Percentiles rank a stretch among this genome's conserved stretches.
Conservation (phyloP, 2,888 invertebrate genomes). For the Machimus rusticus region DNA sequence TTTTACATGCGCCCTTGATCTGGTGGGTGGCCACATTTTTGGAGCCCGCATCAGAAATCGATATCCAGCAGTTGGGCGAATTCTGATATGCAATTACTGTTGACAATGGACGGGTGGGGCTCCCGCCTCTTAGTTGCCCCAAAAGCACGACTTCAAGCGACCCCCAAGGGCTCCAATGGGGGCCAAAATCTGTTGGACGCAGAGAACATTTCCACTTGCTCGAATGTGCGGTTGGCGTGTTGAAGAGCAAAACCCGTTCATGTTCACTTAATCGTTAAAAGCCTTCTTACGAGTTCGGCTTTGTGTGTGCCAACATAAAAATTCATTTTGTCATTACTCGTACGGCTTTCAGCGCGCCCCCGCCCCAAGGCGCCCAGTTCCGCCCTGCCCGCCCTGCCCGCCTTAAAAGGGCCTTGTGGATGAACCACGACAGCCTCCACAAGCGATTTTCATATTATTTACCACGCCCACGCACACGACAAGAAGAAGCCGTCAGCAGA, state of each 20-base stretch:
- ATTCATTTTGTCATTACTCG: conserved; percentile 1
- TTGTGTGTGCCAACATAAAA: conserved; percentile 1
- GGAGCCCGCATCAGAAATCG: neutral
- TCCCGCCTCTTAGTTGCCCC: neutral
- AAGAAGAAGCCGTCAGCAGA: conserved; percentile 18
- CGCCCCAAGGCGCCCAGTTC: neutral
- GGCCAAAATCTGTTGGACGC: neutral
- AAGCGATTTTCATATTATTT: conserved; percentile 1
- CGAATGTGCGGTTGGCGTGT: neutral
- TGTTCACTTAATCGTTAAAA: conserved; percentile 29
- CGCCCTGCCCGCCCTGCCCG: neutral
- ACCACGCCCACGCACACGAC: neutral
- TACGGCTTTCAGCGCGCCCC: neutral
- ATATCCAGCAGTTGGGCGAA: neutral
- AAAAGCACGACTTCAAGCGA: neutral
- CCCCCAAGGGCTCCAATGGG: neutral
- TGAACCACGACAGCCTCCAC: neutral
- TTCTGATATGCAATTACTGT: neutral
- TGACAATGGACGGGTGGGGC: neutral
- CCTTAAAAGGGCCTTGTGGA: neutral
- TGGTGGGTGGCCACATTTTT: neutral
- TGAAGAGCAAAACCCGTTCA: conserved; percentile 14
- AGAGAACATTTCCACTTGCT: neutral
- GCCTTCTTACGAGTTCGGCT: neutral
- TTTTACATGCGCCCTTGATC: neutral